Conservation (phyloP, 2,113 vertebrate genomes). For the Bagarius yarrelli region DNA sequence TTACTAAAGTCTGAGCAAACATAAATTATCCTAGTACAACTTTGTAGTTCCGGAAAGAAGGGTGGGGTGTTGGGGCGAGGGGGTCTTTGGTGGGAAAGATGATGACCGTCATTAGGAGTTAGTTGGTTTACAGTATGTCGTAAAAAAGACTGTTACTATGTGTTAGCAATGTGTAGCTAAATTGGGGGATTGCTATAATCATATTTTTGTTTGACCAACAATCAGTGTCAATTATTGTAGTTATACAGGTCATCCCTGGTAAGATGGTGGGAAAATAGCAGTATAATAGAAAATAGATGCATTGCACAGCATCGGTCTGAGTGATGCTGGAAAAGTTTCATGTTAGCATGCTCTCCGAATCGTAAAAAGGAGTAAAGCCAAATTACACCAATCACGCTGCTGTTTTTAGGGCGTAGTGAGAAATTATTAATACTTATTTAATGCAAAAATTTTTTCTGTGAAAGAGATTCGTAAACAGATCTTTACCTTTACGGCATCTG, state of each 20-base stretch:
- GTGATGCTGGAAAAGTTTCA: not conserved
- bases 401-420: slow-evolving; percentile 50
- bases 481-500: not conserved
- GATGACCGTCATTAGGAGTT: not conserved
- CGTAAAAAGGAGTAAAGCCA: not conserved
- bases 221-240: not conserved
- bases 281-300: not conserved
- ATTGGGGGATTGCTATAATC: not conserved
- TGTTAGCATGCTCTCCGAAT: slow-evolving; percentile 24
- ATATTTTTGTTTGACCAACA: not conserved
- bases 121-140: too few species aligned
- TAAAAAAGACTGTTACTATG: too few species aligned
- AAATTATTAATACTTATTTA: slow-evolving; percentile 55
- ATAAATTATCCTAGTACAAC: not conserved
- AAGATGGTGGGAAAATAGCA: not conserved
- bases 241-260: not conserved
- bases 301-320: not conserved
- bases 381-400: slow-evolving; percentile 53
- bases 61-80: too few species aligned
- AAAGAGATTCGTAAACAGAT: slow-evolving; percentile 2
- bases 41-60: not conserved
- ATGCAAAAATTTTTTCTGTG: slow-evolving; percentile 50
- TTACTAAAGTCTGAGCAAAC: not conserved
- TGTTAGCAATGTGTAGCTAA: not conserved
- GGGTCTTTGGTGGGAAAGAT: not conserved